Evolutionary conservation across 2,797 vertebrate species (phyloP).

Genomic region (Oreortyx pictus): DNA sequence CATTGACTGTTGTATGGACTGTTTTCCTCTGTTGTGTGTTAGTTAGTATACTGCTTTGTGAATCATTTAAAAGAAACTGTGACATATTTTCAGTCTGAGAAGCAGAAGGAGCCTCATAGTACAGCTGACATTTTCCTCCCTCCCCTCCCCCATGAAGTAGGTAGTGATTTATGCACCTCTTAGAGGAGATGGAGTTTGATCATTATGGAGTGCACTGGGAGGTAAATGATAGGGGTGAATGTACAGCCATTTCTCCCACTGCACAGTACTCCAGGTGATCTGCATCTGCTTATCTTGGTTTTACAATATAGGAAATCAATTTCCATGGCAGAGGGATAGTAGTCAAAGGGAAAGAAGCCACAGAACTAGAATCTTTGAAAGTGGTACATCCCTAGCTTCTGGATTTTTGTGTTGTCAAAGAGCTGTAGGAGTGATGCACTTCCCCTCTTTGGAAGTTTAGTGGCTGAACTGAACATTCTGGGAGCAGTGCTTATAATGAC

Average conservation of each 20-base stretch:
- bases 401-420: neutral
- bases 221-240: neutral
- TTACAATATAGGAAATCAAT: neutral
- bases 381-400: neutral
- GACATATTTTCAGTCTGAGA: neutral
- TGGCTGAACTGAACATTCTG: neutral
- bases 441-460: neutral
- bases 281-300: neutral
- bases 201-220: neutral
- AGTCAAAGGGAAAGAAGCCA: neutral
- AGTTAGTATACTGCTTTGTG: constrained; percentile 10
- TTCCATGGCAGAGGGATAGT: neutral
- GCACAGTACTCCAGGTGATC: neutral
- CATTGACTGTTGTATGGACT: neutral
- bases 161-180: neutral
- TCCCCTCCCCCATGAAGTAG: neutral
- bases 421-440: neutral
- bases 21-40: neutral
- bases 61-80: neutral
- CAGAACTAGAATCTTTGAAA: neutral
- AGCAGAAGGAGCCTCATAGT: neutral
- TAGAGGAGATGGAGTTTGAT: neutral
- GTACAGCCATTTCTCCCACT: neutral
- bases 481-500: neutral
- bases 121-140: neutral